Base-by-base conservation (phyloP, 2,113 vertebrate genomes). In the Silurus meridionalis region DNA sequence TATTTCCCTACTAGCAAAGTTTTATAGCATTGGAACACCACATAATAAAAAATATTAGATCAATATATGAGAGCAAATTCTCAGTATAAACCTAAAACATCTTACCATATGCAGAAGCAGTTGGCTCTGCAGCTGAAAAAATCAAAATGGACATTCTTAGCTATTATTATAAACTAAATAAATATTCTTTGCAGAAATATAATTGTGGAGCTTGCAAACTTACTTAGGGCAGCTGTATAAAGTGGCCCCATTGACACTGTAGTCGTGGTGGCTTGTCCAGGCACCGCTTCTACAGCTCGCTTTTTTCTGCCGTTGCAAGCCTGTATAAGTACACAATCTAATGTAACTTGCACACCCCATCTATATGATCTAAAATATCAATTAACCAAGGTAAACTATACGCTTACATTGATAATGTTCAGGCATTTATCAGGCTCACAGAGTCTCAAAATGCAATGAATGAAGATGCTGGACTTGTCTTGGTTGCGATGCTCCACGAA, bases 401-500 rank as follows among this genome's bases (percentile, higher is more conserved):
- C 60, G 19, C 93, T 92, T 88, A 95, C 94, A 50, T 89, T 55
- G 15, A 94, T 46, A 61, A 95, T 89, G 67, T 88, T 87, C 84
- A 89, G 87, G 74, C 95, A 96, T 55, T 91, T 93, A 61, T 50
- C 90, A 23, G 94, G 94, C 80, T 95, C 92, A 74, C 95, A 96
- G 7, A 96, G 92, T 77, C 95, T 92, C 85, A 95, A 88, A 25
- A 95, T 93, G 85, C 95, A 96, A 90, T 96, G 95, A 67, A 96
- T 67, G 74, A 91, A 96, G 88, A 95, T 90, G 83, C 87, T 93
- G 85, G 95, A 96, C 80, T 85, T 92, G 23, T 91, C 84, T 86
- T 88, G 89, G 84, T 92, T 75, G 0, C 91, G 92, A 91, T 95
- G 93, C 88, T 92, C 88, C 72, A 94, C 91, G 15, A 96, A 96